Evolutionary conservation across 2,888 invertebrate species (phyloP), one percentile per base, ranked within the genome.

Genomic region (Agrypnus murinus): DNA sequence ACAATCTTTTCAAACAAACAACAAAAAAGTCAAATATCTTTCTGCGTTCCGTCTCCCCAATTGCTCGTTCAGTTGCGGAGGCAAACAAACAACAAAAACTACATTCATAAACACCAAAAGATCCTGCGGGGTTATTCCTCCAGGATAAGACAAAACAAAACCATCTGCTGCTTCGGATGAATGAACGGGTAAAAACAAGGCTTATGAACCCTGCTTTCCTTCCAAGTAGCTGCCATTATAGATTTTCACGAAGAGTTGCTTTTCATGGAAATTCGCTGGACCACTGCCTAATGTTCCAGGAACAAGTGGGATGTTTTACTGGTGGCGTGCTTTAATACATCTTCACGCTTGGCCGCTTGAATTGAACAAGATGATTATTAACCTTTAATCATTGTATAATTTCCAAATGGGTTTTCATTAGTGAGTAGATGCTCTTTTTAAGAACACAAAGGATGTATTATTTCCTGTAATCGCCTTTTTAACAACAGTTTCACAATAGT

Each of bases 251-350:
- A 43, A 58, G 43, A 43, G 40, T 43, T 25, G 43, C 32, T 43
- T 38, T 57, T 43, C 58, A 43, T 58, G 58, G 43, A 58, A 58
- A 58, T 58, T 55, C 38, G 38, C 58, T 58, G 58, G 58, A 48
- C 48, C 36, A 36, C n/a, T 48, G 62, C 62, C 48, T 62, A 62
- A 62, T 48, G 36, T 48, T 45, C 59, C 31, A 15, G 38, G 58
- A 58, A 58, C 40, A 40, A 58, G 58, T 58, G 58, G 14, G 45
- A 60, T 31, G 45, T 45, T 60, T 60, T 60, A 45, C 45, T 45
- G 32, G 40, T 17, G 15, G 25, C 45, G 45, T 25, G 15, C 14
- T 38, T 45, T 38, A 31, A 45, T 60, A 45, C 59, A 60, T 32
- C 45, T 31, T 45, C 45, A 31, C 43, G 59, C 59, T 15, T 45